Percentiles rank a stretch among this genome's conserved stretches.
Conservation (phyloP, 2,888 invertebrate species). For the Phytoseiulus persimilis region DNA sequence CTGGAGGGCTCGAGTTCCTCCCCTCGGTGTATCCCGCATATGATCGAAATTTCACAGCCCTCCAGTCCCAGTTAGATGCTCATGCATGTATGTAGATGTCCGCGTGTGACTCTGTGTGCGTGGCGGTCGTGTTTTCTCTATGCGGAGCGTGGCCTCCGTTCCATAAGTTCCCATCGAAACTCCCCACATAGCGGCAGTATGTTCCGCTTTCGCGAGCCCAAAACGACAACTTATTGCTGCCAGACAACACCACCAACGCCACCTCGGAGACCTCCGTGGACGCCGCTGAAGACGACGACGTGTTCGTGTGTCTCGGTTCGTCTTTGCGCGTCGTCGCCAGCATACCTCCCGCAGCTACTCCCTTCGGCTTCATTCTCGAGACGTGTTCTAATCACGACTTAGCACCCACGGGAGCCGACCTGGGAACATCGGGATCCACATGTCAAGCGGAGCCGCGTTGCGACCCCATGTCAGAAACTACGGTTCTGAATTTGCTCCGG, state of each 20-base stretch:
- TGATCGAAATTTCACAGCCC: neutral
- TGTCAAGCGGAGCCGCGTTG: neutral
- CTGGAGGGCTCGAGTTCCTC: too few relatives aligned
- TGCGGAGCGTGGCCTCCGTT: neutral
- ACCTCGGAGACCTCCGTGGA: neutral
- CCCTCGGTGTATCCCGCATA: too few relatives aligned
- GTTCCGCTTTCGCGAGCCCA: neutral
- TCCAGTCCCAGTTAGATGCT: neutral
- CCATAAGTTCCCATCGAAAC: neutral
- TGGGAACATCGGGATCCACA: neutral
- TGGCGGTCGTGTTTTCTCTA: neutral
- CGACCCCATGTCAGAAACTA: neutral
- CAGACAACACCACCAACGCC: neutral
- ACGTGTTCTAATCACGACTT: neutral
- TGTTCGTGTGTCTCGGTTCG: neutral
- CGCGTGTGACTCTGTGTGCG: neutral
- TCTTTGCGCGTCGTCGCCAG: neutral
- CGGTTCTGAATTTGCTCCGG: neutral
- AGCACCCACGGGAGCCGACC: neutral
- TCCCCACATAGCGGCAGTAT: neutral
- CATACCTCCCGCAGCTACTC: neutral
- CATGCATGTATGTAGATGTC: neutral
- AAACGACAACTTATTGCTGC: conserved; percentile 36
- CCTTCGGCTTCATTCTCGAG: neutral
- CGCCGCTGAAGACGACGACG: neutral